phyloP scores from a whole-genome alignment of 2,113 vertebrate species.

The Anolis carolinensis region DNA sequence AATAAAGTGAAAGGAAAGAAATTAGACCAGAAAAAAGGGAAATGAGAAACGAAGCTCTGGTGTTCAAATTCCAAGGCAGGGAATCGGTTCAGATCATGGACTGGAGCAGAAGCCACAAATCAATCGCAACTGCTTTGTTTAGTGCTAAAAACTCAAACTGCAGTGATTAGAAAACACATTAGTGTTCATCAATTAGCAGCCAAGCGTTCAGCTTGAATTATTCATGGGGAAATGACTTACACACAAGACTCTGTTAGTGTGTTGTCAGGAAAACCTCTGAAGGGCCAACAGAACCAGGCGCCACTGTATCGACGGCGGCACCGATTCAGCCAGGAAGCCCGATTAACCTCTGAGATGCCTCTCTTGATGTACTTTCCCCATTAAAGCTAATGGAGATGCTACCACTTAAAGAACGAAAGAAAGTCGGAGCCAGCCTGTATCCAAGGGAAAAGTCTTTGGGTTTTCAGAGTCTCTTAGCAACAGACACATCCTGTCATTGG shows the following conservation, averaged over 20 bases:
- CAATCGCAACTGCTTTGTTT: slow-evolving; percentile 96
- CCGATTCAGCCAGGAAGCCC: slow-evolving; percentile 90
- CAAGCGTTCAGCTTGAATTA: slow-evolving; percentile 97
- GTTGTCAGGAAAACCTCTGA: slow-evolving; percentile 88
- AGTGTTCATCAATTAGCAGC: slow-evolving; percentile 98
- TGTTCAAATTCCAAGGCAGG: slow-evolving; percentile 69
- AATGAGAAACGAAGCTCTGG: slow-evolving; percentile 70
- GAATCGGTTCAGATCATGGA: slow-evolving; percentile 51
- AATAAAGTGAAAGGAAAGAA: slow-evolving; percentile 38
- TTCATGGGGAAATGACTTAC: slow-evolving; percentile 93
- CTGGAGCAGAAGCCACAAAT: slow-evolving; percentile 84
- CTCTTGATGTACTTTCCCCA: slow-evolving; percentile 80
- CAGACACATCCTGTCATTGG: slow-evolving; percentile 65
- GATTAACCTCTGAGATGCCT: slow-evolving; percentile 94
- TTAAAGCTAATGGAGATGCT: slow-evolving; percentile 89
- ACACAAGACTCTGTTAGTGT: slow-evolving; percentile 86
- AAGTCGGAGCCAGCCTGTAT: slow-evolving; percentile 63
- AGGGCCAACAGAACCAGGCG: slow-evolving; percentile 91
- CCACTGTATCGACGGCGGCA: slow-evolving; percentile 91
- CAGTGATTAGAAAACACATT: slow-evolving; percentile 99
- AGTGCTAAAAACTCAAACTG: slow-evolving; percentile 97
- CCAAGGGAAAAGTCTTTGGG: slow-evolving; percentile 65
- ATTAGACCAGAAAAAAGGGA: slow-evolving; percentile 4
- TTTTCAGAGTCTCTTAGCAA: slow-evolving; percentile 67
- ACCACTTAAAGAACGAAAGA: slow-evolving; percentile 58